phyloP scores from a whole-genome alignment of 2,113 vertebrate species.

The Promerops cafer region DNA sequence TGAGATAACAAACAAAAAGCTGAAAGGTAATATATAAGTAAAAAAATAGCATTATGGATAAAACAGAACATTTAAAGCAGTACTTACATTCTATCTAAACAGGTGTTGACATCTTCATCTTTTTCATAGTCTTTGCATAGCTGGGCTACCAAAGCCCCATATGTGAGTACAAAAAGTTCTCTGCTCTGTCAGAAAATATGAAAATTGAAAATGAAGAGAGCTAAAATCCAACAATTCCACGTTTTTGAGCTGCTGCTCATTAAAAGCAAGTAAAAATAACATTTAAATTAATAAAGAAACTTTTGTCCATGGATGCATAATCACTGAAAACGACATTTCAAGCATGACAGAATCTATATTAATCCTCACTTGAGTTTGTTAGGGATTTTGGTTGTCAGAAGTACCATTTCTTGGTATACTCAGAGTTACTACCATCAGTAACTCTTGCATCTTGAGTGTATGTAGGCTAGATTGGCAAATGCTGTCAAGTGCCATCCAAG shows the following conservation, averaged over 20 bases:
- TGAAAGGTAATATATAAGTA: not conserved
- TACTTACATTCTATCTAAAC: slow-evolving; percentile 80
- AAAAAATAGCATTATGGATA: not conserved
- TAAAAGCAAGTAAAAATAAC: not conserved
- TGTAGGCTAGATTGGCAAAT: not conserved
- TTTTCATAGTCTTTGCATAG: slow-evolving; percentile 80
- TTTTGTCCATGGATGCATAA: not conserved
- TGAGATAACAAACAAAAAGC: not conserved
- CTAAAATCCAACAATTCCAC: not conserved
- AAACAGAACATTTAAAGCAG: not conserved
- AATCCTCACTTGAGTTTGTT: not conserved
- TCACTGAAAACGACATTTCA: not conserved
- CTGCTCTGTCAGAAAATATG: slow-evolving; percentile 66
- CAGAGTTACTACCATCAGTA: not conserved
- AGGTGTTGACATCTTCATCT: slow-evolving; percentile 80
- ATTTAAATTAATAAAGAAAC: not conserved
- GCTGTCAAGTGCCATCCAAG: not conserved
- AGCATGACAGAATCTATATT: not conserved
- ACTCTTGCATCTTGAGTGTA: not conserved
- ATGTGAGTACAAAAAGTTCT: slow-evolving; percentile 80
- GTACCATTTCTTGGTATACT: not conserved
- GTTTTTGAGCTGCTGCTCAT: not conserved
- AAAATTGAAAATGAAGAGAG: not conserved
- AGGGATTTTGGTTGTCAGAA: not conserved
- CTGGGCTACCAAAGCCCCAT: slow-evolving; percentile 79